phyloP scores from a whole-genome alignment of 2,888 invertebrate genomes.

The Idaea straminata region DNA sequence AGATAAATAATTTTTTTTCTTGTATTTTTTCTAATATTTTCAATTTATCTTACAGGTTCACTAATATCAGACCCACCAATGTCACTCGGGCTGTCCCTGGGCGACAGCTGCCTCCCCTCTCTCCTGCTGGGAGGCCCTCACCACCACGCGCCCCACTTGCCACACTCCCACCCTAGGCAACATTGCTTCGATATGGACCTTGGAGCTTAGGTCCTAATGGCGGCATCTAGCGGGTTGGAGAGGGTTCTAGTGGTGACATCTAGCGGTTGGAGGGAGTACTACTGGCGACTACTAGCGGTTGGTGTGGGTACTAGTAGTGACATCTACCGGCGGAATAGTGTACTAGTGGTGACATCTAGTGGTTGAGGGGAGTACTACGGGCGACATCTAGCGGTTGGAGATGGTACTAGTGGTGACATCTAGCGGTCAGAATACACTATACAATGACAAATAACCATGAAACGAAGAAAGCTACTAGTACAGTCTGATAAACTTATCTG shows the following conservation, averaged over 20 bases:
- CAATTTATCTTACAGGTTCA: constrained; percentile 37
- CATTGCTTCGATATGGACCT: constrained; percentile 74
- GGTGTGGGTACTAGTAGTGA: no score
- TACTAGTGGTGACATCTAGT: no score
- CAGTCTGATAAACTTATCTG: neutral
- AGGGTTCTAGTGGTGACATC: no score
- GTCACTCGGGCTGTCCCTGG: constrained; percentile 36
- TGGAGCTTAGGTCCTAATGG: constrained; percentile 51
- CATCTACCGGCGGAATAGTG: no score
- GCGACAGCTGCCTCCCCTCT: constrained; percentile 52
- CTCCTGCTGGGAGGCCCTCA: constrained; percentile 58
- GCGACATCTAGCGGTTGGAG: neutral
- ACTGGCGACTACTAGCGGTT: no score
- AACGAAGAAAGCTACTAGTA: neutral
- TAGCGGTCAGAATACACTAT: no score
- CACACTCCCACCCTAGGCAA: constrained; percentile 60
- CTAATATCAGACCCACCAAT: constrained; percentile 37
- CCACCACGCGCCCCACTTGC: constrained; percentile 70
- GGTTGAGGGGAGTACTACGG: no score
- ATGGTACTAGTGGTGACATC: neutral
- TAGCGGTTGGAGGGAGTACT: no score
- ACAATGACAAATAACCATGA: no score
- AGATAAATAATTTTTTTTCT: no score
- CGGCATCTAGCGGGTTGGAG: neutral
- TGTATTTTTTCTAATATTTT: neutral